Conservation (phyloP, 2,113 vertebrate species). For the Aspidoscelis tigris region DNA sequence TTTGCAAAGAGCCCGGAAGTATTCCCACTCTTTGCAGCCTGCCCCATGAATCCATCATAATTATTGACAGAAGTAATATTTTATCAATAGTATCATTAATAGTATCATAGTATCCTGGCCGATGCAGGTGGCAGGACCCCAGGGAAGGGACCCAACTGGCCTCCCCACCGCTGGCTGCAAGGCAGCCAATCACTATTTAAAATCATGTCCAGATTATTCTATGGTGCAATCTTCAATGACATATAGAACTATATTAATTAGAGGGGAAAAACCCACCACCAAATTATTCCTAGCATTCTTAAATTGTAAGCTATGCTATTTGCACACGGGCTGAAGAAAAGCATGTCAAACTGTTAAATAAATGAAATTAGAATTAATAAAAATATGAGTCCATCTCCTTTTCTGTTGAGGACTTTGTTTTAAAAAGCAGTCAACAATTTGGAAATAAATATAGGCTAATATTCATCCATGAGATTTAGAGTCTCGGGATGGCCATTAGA, state of each 20-base stretch:
- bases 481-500: conserved; percentile 67
- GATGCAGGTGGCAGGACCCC: too few relatives aligned
- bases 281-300: conserved; percentile 44
- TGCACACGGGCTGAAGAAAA: not conserved
- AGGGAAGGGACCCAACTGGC: too few relatives aligned
- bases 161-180: too few relatives aligned
- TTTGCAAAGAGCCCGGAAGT: too few relatives aligned
- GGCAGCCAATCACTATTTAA: too few relatives aligned
- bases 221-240: not conserved
- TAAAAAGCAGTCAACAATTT: conserved; percentile 51
- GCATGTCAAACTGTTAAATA: not conserved
- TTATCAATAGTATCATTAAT: too few relatives aligned
- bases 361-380: conserved; percentile 1
- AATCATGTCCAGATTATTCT: conserved; percentile 8
- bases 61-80: too few relatives aligned
- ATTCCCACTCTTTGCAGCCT: too few relatives aligned
- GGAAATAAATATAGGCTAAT: conserved; percentile 55
- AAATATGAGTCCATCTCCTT: conserved; percentile 40
- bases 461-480: conserved; percentile 68
- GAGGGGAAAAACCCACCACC: not conserved
- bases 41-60: too few relatives aligned
- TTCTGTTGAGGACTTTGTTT: conserved; percentile 59
- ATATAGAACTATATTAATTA: not conserved
- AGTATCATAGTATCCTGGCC: too few relatives aligned
- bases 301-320: not conserved